Evolutionary conservation across 2,113 vertebrate genomes (phyloP).

Genomic region (Hiodon tergisus): DNA sequence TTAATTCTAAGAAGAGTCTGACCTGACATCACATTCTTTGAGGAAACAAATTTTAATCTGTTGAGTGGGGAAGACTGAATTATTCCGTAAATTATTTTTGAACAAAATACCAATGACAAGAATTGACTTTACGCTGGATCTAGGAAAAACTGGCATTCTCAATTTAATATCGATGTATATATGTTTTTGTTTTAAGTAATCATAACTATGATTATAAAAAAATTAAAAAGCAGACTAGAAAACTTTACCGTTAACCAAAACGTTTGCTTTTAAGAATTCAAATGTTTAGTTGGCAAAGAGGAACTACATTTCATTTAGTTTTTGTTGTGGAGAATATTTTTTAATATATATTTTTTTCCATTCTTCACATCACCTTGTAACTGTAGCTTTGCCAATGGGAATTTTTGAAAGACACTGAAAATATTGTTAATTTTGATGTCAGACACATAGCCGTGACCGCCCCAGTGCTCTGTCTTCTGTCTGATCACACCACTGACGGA

Average conservation of each 20-base stretch:
- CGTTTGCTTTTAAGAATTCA: not conserved
- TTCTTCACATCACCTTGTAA: not conserved
- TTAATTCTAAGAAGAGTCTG: too few relatives aligned
- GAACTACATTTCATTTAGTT: not conserved
- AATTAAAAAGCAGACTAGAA: too few relatives aligned
- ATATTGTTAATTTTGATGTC: not conserved
- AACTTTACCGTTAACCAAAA: too few relatives aligned
- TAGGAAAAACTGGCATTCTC: too few relatives aligned
- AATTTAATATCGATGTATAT: too few relatives aligned
- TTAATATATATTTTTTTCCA: not conserved
- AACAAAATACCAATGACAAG: too few relatives aligned
- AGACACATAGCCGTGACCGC: not conserved
- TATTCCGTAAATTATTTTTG: too few relatives aligned
- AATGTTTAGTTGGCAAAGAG: not conserved
- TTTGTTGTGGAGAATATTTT: not conserved
- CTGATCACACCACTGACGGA: not conserved
- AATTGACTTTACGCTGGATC: too few relatives aligned
- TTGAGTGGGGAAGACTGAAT: too few relatives aligned
- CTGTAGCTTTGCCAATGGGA: not conserved
- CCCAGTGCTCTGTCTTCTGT: constrained; percentile 8
- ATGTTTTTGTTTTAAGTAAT: constrained; percentile 2
- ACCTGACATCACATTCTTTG: too few relatives aligned
- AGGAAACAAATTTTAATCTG: too few relatives aligned
- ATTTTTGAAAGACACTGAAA: not conserved
- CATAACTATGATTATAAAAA: too few relatives aligned